These are phyloP conservation scores for Dryomyza anilis DNA, from an alignment of 2,888 invertebrate genomes.

Conservation along the genomic window DNA sequence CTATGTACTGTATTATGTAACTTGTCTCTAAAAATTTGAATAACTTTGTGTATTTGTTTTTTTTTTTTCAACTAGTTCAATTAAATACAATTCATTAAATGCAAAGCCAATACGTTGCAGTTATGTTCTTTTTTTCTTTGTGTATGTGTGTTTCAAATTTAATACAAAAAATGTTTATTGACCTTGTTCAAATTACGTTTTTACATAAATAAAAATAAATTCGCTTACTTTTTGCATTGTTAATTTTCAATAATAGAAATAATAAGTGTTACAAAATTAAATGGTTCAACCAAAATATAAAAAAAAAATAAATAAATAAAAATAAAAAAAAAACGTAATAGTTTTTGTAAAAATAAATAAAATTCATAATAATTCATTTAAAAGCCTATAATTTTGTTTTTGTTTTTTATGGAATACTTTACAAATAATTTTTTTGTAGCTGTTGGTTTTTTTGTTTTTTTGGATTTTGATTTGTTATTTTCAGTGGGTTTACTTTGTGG, in stretches of 20 bases:
- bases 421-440: slow-evolving; percentile 10
- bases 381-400: too few species aligned
- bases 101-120: slow-evolving; percentile 16
- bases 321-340: background rate
- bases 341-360: background rate
- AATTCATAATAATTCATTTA: too few species aligned
- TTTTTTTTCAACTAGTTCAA: background rate
- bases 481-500: background rate
- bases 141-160: slow-evolving; percentile 2
- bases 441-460: slow-evolving; percentile 3
- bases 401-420: too few species aligned
- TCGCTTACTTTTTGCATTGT: too few species aligned
- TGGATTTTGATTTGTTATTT: background rate
- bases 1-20: slow-evolving; percentile 6
- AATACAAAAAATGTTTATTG: slow-evolving; percentile 16
- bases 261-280: background rate
- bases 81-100: slow-evolving; percentile 12
- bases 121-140: slow-evolving; percentile 3
- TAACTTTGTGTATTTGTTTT: slow-evolving; percentile 4
- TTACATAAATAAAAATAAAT: slow-evolving; percentile 18
- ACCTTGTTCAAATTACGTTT: slow-evolving; percentile 1
- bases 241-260: background rate
- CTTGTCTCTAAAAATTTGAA: slow-evolving; percentile 16
- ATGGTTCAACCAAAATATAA: slow-evolving; percentile 5
- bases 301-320: background rate